Evolutionary conservation across 2,113 vertebrate genomes (phyloP), one percentile per base, ranked within the genome.

Genomic region (Poeciliopsis retropinna): DNA sequence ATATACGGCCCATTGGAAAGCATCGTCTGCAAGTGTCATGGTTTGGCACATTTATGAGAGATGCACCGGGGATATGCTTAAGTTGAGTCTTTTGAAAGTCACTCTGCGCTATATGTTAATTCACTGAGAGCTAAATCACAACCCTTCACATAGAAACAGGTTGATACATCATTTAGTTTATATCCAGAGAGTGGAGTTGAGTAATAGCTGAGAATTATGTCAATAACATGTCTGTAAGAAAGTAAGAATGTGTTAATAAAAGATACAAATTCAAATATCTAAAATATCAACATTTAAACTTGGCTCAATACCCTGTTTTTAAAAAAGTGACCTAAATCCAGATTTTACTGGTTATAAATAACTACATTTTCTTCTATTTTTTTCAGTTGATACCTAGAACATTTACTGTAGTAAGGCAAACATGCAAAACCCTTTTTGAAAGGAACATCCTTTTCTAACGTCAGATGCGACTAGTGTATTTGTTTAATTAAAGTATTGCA

Each of bases 1-100:
- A 88, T 89, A 84, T 60, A 90, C 86, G 86, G 87, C 80, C 87
- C 88, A 89, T 88, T 91, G 90, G 87, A 89, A 88, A 86, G 86
- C 87, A 68, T 79, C 79, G 75, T 75, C 85, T 88, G 54, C 61
- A 47, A 79, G 84, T 79, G 87, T 92, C 87, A 86, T 70, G 88
- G 79, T 76, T 60, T 72, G 84, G 77, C 79, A 86, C 85, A 73
- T 88, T 91, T 89, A 85, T 65, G 85, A 87, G 83, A 67, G 81
- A 88, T 80, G 78, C 87, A 73, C 68, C 67, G 57, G 74, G 67
- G 85, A 91, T 85, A 57, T 80, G 78, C 85, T 83, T 69, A 83
- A 87, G 61, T 82, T 88, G 70, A 81, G 83, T 80, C 65, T 85
- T 89, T 80, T 87, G 19, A 78, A 82, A 88, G 78, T 85, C 70